Evolutionary conservation across 2,888 invertebrate genomes (phyloP).

Genomic region (Latheticus oryzae): DNA sequence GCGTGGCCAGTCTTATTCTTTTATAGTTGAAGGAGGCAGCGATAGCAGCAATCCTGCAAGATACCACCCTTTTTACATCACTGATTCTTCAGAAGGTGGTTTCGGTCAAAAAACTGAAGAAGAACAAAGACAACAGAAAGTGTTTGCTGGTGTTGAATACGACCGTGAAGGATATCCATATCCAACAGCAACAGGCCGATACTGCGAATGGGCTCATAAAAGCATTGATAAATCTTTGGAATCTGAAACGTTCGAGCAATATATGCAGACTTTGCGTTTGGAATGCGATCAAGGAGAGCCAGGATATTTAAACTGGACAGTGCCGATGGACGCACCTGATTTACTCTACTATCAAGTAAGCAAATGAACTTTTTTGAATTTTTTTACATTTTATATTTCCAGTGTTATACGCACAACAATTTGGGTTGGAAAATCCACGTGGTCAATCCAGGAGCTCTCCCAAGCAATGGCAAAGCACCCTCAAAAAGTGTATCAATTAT

Average conservation of each 20-base stretch:
- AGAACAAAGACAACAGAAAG: slow-evolving; percentile 73
- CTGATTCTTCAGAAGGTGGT: slow-evolving; percentile 87
- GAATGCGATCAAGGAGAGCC: slow-evolving; percentile 83
- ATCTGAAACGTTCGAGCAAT: slow-evolving; percentile 82
- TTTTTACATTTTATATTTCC: slow-evolving; percentile 54
- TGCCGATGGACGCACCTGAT: slow-evolving; percentile 85
- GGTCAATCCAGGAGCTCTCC: slow-evolving; percentile 73
- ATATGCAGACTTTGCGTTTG: slow-evolving; percentile 79
- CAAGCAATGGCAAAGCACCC: slow-evolving; percentile 55
- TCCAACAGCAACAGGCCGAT: slow-evolving; percentile 85
- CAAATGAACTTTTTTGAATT: too few relatives aligned
- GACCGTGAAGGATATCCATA: slow-evolving; percentile 81
- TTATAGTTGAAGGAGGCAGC: slow-evolving; percentile 86
- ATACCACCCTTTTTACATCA: slow-evolving; percentile 93
- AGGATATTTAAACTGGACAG: slow-evolving; percentile 85
- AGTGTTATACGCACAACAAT: slow-evolving; percentile 94
- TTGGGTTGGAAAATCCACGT: slow-evolving; percentile 94
- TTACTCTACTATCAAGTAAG: slow-evolving; percentile 88
- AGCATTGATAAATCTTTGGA: slow-evolving; percentile 78
- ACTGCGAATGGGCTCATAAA: slow-evolving; percentile 89
- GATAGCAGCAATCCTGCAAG: slow-evolving; percentile 83
- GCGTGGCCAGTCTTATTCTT: slow-evolving; percentile 87
- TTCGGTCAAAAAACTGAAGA: slow-evolving; percentile 81
- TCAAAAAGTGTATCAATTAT: slow-evolving; percentile 44
- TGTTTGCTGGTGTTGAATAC: slow-evolving; percentile 85